phyloP scores from a whole-genome alignment of 1,140 invertebrate genomes.

The Bombus turneri region DNA sequence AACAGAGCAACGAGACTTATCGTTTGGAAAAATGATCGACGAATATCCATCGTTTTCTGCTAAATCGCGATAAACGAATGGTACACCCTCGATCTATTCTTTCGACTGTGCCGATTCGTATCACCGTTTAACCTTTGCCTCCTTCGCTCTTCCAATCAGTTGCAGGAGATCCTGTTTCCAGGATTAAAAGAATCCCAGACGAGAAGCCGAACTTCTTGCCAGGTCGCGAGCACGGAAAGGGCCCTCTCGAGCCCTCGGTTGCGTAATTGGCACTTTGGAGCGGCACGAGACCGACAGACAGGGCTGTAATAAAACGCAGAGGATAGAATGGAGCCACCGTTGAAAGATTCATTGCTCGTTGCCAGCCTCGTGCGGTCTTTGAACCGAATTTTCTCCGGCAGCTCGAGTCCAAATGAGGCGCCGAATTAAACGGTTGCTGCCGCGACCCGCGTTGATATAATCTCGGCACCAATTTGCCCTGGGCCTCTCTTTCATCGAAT shows the following conservation, averaged over 20 bases:
- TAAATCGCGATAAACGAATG: neutral
- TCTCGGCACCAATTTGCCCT: slow-evolving; percentile 6
- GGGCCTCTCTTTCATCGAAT: neutral
- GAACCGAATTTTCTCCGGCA: slow-evolving; percentile 45
- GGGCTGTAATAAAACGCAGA: slow-evolving; percentile 60
- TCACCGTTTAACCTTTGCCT: slow-evolving; percentile 32
- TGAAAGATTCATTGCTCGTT: slow-evolving; percentile 55
- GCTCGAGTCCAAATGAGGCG: slow-evolving; percentile 23
- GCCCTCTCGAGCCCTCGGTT: slow-evolving; percentile 41
- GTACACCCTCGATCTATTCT: neutral
- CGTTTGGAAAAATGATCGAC: neutral
- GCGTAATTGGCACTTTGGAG: slow-evolving; percentile 67
- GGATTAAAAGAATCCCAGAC: slow-evolving; percentile 63
- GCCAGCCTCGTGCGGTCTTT: slow-evolving; percentile 43
- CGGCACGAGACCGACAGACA: slow-evolving; percentile 49
- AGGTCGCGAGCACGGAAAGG: slow-evolving; percentile 27
- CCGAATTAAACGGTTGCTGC: slow-evolving; percentile 24
- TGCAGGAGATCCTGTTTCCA: slow-evolving; percentile 59
- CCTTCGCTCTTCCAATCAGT: slow-evolving; percentile 48
- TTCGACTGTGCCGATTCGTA: neutral
- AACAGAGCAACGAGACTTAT: neutral
- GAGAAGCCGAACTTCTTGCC: slow-evolving; percentile 39
- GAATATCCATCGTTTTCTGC: neutral
- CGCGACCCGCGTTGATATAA: neutral
- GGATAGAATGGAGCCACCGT: slow-evolving; percentile 4